phyloP scores from a whole-genome alignment of 2,113 vertebrate species.

The Cheirogaleus medius region DNA sequence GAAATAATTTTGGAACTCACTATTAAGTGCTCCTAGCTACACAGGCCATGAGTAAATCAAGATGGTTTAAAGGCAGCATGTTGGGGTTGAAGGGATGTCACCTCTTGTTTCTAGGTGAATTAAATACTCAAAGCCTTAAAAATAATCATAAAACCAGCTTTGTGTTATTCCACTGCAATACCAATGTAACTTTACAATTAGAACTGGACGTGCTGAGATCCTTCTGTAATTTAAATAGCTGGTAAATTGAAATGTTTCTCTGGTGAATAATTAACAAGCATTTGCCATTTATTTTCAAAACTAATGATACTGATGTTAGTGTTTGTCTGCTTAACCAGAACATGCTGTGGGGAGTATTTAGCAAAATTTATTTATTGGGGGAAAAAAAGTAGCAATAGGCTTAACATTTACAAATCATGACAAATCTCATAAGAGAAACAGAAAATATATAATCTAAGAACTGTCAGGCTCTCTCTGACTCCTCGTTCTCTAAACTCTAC shows the following conservation, averaged over 20 bases:
- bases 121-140: neutral
- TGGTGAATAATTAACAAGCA: conserved; percentile 33
- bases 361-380: neutral
- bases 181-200: neutral
- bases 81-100: neutral
- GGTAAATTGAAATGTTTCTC: conserved; percentile 5
- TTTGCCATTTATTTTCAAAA: conserved; percentile 29
- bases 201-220: conserved; percentile 34
- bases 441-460: neutral
- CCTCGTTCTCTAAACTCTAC: neutral
- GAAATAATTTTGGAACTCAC: neutral
- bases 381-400: neutral
- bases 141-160: neutral
- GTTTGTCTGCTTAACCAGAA: neutral
- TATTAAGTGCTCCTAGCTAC: neutral
- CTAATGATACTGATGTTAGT: neutral
- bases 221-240: conserved; percentile 20
- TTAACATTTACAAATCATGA: neutral
- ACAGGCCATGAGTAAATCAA: neutral
- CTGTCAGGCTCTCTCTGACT: neutral
- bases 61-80: neutral
- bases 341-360: neutral
- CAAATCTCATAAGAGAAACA: neutral
- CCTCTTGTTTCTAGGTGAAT: neutral
- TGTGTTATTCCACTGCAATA: neutral